Base-by-base conservation (phyloP, 92 coral and sea anemone species). In the Palythoa caribaeorum region DNA sequence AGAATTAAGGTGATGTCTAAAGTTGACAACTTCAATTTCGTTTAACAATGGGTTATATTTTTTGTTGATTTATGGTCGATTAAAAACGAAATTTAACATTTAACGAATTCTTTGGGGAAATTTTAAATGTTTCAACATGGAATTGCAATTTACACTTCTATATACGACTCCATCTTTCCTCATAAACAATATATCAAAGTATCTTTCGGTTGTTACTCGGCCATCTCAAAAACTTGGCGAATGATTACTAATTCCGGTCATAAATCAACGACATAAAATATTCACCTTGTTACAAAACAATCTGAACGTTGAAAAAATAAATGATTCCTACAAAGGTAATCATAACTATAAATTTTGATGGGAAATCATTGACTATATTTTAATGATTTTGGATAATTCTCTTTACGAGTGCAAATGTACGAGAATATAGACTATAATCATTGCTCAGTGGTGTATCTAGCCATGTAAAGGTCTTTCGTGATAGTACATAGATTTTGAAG, bases 381-480 rank as follows among this genome's bases (percentile, higher is more conserved):
- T 8, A 59, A n/a, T 14, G 6, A 14, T n/a, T 17, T 17, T 9
- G 5, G 70, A 63, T 35, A 9, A 7, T 17, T 63, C 28, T 8
- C 6, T 17, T 63, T 35, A n/a, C 70, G 65, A 59, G 65, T 59
- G 17, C 19, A 14, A 59, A n/a, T 14, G 65, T n/a, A 12, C 65
- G 19, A 15, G 60, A 9, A 15, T 9, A 54, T 10, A 17, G n/a
- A 14, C 17, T 8, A 1, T 63, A 20, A 4, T 7, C 10, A 63
- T 63, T 17, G 70, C 2, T 19, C 62, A 55, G 8, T 63, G 35
- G 11, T 21, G 86, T 44, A 2, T 10, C 15, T 13, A 8, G 37
- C 39, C 16, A n/a, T 28, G 28, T 77, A 77, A 50, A 9, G n/a
- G 63, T 47, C 86, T 65, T 81, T 81, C 86, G 86, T 81, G 86